phyloP scores from a whole-genome alignment of 2,888 invertebrate species.

The Eilema griseolum region DNA sequence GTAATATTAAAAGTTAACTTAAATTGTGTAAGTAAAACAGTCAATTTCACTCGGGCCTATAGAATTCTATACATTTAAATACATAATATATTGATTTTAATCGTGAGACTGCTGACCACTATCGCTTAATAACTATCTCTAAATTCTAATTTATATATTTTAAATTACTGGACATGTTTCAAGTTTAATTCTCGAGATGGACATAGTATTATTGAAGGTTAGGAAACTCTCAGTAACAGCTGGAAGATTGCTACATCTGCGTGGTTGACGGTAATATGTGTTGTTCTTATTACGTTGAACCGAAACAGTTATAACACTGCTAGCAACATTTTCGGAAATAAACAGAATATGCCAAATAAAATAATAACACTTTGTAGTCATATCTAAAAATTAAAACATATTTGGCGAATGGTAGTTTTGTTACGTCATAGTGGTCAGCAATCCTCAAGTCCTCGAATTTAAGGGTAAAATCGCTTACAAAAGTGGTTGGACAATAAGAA shows the following conservation, averaged over 20 bases:
- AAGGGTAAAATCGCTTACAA: slow-evolving; percentile 75
- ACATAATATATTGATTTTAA: slow-evolving; percentile 59
- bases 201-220: neutral
- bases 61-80: slow-evolving; percentile 72
- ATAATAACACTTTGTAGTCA: no score
- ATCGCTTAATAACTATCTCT: slow-evolving; percentile 18
- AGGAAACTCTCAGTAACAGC: neutral
- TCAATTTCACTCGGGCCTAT: slow-evolving; percentile 84
- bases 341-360: neutral
- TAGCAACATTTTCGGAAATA: neutral
- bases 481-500: slow-evolving; percentile 84
- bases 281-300: slow-evolving; percentile 1
- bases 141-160: neutral
- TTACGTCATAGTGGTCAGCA: slow-evolving; percentile 32
- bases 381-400: neutral
- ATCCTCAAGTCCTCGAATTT: slow-evolving; percentile 77
- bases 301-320: neutral
- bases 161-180: neutral
- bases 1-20: slow-evolving; percentile 64
- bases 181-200: neutral
- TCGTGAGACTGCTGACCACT: slow-evolving; percentile 38
- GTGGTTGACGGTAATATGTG: neutral
- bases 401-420: neutral
- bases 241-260: neutral
- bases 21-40: slow-evolving; percentile 78